Evolutionary conservation across 37 sponge, comb jelly and placozoan genomes (phyloP).

Genomic region (Chondrosia reniformis): DNA sequence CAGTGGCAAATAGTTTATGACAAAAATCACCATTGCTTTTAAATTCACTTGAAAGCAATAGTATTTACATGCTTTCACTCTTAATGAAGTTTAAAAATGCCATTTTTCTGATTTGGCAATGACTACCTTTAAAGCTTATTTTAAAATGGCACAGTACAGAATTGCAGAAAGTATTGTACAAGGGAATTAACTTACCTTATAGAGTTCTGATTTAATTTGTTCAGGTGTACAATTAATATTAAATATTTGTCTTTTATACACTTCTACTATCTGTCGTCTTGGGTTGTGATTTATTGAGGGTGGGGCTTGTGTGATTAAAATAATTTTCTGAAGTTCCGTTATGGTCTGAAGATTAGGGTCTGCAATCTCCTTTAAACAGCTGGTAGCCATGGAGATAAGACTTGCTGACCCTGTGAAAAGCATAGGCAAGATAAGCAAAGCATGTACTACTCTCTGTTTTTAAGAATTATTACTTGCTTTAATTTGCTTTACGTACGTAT

Average conservation of each 20-base stretch:
- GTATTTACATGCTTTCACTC: too few relatives aligned
- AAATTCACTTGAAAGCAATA: too few relatives aligned
- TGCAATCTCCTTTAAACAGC: conserved; percentile 53
- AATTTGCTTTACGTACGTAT: too few relatives aligned
- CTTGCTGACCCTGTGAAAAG: conserved; percentile 18
- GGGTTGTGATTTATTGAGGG: conserved; percentile 37
- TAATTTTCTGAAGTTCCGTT: conserved; percentile 68
- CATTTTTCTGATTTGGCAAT: too few relatives aligned
- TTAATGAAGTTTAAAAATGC: too few relatives aligned
- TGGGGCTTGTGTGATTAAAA: conserved; percentile 60
- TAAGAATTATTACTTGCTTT: too few relatives aligned
- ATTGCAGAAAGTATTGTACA: not conserved
- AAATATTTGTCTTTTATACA: conserved; percentile 60
- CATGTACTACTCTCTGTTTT: too few relatives aligned
- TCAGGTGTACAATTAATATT: conserved; percentile 5
- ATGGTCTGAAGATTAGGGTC: conserved; percentile 72
- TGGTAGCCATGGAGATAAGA: conserved; percentile 57
- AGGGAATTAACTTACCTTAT: conserved; percentile 16
- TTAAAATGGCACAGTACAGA: too few relatives aligned
- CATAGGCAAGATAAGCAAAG: not conserved
- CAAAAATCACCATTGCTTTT: too few relatives aligned
- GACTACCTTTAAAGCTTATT: too few relatives aligned
- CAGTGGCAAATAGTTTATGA: too few relatives aligned
- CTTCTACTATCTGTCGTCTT: conserved; percentile 42
- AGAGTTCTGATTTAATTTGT: conserved; percentile 43